Evolutionary conservation across 2,797 vertebrate genomes (phyloP).

Genomic region (Rhinophrynus dorsalis): DNA sequence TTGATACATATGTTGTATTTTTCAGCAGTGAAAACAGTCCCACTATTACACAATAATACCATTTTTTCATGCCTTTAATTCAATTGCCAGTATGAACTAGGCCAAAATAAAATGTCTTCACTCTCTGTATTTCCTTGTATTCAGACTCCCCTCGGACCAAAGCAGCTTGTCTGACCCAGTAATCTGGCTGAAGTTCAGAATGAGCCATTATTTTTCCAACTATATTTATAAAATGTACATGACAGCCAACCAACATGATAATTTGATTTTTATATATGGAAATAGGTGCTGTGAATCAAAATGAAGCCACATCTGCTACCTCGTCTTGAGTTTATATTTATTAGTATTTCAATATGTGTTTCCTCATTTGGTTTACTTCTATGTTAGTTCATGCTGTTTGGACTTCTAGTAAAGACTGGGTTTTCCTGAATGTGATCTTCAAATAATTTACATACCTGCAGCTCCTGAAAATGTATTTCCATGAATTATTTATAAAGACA

Average conservation of each 20-base stretch:
- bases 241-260: constrained; percentile 27
- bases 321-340: constrained; percentile 8
- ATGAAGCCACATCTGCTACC: not conserved
- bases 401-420: not conserved
- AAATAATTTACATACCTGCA: not conserved
- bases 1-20: too few relatives aligned
- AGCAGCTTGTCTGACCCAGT: constrained; percentile 4
- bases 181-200: constrained; percentile 16
- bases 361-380: constrained; percentile 7
- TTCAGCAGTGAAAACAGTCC: too few relatives aligned
- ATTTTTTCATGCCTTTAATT: too few relatives aligned
- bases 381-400: constrained; percentile 7
- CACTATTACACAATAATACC: too few relatives aligned
- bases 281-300: not conserved
- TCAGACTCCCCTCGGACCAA: not conserved
- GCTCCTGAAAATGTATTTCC: not conserved
- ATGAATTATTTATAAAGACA: constrained; percentile 29
- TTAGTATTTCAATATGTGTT: constrained; percentile 16
- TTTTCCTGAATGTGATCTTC: not conserved
- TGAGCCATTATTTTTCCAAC: constrained; percentile 18
- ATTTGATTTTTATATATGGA: constrained; percentile 23
- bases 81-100: too few relatives aligned
- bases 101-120: not conserved
- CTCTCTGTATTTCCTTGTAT: not conserved
- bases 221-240: constrained; percentile 30